Evolutionary conservation across 2,888 invertebrate species (phyloP).

Genomic region (Drosophila stalkeri): DNA sequence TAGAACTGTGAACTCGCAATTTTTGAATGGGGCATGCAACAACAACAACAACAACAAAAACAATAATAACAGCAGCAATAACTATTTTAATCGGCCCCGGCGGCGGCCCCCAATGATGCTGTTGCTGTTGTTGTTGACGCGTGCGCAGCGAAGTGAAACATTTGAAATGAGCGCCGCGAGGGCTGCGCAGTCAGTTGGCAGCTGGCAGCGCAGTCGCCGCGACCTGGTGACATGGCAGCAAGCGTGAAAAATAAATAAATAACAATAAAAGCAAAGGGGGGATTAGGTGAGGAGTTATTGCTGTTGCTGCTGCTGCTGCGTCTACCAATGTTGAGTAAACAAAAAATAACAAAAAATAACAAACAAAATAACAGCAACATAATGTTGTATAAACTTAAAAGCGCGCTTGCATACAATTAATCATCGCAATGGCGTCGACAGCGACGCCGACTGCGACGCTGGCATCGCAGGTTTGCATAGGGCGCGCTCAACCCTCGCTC

Average conservation of each 20-base stretch:
- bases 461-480: constrained; percentile 45
- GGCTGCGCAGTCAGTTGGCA: constrained; percentile 32
- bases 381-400: constrained; percentile 42
- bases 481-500: constrained; percentile 23
- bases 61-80: constrained; percentile 11
- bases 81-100: too few species aligned
- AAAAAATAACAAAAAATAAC: neutral
- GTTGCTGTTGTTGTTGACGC: constrained; percentile 57
- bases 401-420: constrained; percentile 54
- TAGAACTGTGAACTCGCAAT: constrained; percentile 51
- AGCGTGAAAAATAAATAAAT: constrained; percentile 75
- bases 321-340: constrained; percentile 68
- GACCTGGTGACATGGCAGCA: constrained; percentile 66
- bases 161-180: constrained; percentile 44
- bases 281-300: neutral
- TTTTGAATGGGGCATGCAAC: constrained; percentile 53
- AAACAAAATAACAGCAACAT: constrained; percentile 18
- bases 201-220: constrained; percentile 24
- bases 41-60: constrained; percentile 15
- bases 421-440: constrained; percentile 39
- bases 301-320: constrained; percentile 3
- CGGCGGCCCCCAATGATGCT: neutral
- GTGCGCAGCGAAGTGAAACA: constrained; percentile 82
- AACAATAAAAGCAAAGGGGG: constrained; percentile 57
- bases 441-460: constrained; percentile 7